Percentiles rank a stretch among this genome's conserved stretches.
Evolutionary conservation across 1,140 invertebrate species (phyloP).

Genomic region (Pseudachorutes palmiensis): DNA sequence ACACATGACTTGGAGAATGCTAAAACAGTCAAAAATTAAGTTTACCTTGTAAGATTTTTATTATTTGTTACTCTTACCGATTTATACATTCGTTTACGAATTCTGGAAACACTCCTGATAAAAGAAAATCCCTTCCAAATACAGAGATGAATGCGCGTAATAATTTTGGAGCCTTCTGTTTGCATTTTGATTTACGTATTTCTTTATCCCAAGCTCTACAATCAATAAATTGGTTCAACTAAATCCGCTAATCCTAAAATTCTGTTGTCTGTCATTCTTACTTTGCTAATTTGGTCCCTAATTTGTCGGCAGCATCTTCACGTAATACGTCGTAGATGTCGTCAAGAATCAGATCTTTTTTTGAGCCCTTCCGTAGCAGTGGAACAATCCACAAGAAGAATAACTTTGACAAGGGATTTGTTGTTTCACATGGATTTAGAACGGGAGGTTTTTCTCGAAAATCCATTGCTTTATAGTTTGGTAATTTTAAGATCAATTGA

Average conservation of each 20-base stretch:
- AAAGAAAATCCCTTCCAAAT: conserved; percentile 45
- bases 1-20: conserved; percentile 29
- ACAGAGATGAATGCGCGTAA: conserved; percentile 44
- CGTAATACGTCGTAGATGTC: conserved; percentile 27
- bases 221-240: conserved; percentile 32
- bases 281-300: conserved; percentile 19
- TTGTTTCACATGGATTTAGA: conserved; percentile 19
- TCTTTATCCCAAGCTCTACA: conserved; percentile 46
- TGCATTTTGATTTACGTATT: conserved; percentile 42
- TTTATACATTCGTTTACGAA: conserved; percentile 21
- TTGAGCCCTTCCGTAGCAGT: conserved; percentile 24
- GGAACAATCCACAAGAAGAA: conserved; percentile 35
- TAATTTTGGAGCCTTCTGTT: conserved; percentile 43
- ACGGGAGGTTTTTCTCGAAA: conserved; percentile 21
- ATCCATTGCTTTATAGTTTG: too few relatives aligned
- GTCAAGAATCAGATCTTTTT: conserved; percentile 18
- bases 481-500: too few relatives aligned
- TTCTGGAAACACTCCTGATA: background rate
- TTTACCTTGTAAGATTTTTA: conserved; percentile 9
- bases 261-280: background rate
- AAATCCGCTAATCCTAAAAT: too few relatives aligned
- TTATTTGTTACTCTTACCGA: too few relatives aligned
- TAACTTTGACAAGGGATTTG: conserved; percentile 28
- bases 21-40: too few relatives aligned
- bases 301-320: conserved; percentile 22